phyloP scores from a whole-genome alignment of 2,888 invertebrate species.

The Terebella lapidaria region DNA sequence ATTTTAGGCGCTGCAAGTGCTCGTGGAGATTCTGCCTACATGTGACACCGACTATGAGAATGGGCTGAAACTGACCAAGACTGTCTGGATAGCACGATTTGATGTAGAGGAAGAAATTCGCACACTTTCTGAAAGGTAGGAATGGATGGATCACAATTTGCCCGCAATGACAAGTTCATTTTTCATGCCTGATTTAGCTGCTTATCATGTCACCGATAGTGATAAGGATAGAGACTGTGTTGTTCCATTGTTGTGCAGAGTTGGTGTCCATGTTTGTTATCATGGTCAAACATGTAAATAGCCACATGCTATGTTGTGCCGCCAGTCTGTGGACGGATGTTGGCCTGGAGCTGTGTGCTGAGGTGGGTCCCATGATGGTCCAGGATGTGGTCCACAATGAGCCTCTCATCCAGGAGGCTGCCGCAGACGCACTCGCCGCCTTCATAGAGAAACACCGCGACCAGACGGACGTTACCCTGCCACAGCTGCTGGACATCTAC shows the following conservation, averaged over 20 bases:
- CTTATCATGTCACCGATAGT: no score
- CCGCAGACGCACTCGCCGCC: constrained; percentile 71
- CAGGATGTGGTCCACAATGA: constrained; percentile 68
- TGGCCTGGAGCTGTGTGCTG: constrained; percentile 33
- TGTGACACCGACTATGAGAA: constrained; percentile 52
- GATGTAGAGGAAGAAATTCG: constrained; percentile 74
- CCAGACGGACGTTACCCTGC: constrained; percentile 61
- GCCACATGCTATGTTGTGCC: no score
- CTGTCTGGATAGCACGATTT: constrained; percentile 78
- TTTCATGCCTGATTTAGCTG: no score
- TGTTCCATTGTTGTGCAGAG: no score
- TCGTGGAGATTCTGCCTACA: constrained; percentile 62
- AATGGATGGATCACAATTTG: no score
- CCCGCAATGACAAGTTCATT: no score
- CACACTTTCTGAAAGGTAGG: constrained; percentile 50
- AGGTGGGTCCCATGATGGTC: constrained; percentile 34
- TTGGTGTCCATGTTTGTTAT: no score
- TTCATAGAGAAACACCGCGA: constrained; percentile 53
- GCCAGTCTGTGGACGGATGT: constrained; percentile 38
- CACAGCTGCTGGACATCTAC: constrained; percentile 68
- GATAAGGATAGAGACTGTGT: no score
- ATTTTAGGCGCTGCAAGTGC: no score
- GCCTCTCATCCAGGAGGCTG: constrained; percentile 75
- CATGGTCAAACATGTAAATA: no score
- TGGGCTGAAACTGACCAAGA: constrained; percentile 60